phyloP scores from a whole-genome alignment of 2,888 invertebrate species.

The Callosobruchus maculatus region DNA sequence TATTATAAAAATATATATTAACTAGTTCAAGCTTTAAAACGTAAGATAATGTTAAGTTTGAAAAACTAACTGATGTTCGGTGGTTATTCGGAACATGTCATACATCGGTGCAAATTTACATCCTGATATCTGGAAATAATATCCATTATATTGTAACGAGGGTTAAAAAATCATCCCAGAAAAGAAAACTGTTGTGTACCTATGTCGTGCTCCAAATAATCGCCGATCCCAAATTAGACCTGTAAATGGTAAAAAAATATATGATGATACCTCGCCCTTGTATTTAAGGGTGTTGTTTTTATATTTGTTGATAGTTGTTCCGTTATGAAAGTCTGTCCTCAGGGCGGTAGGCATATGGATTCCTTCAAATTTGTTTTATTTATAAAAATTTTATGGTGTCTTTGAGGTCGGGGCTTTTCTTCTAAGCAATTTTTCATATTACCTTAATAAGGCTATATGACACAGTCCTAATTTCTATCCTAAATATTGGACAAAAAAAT shows the following conservation, averaged over 20 bases:
- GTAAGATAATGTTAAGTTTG: slow-evolving; percentile 21
- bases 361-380: too few species aligned
- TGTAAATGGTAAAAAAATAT: background rate
- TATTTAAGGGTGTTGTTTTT: background rate
- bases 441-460: too few species aligned
- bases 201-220: background rate
- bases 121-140: background rate
- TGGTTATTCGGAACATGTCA: background rate
- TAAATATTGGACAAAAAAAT: too few species aligned
- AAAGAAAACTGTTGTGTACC: background rate
- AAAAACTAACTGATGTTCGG: slow-evolving; percentile 7
- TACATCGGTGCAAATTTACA: background rate
- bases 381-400: too few species aligned
- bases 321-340: background rate
- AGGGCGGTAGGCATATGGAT: background rate
- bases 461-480: too few species aligned
- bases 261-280: background rate
- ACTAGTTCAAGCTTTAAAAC: slow-evolving; percentile 11
- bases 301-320: background rate
- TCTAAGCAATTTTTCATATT: too few species aligned
- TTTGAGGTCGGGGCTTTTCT: too few species aligned
- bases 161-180: background rate
- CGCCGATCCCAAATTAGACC: background rate
- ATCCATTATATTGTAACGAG: background rate
- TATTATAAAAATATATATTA: slow-evolving; percentile 8